Percentiles rank a stretch among this genome's conserved stretches.
phyloP scores from a whole-genome alignment of 2,888 invertebrate genomes.

The Gisinianus flammeolus region DNA sequence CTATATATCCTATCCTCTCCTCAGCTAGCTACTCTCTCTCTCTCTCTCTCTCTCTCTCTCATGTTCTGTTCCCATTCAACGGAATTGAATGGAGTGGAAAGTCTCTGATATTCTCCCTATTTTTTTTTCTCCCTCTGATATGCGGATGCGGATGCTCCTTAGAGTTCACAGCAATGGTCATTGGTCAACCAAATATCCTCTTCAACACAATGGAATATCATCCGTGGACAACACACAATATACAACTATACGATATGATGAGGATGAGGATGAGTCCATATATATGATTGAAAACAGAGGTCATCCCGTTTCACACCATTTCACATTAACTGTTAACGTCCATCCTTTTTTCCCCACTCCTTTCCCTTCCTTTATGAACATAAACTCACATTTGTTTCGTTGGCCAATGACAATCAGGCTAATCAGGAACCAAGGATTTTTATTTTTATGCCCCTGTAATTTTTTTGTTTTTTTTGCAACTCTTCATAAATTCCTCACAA shows the following conservation, averaged over 20 bases:
- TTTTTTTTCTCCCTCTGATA: background rate
- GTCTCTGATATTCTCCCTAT: conserved; percentile 8
- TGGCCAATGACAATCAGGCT: background rate
- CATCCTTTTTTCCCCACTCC: conserved; percentile 28
- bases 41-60: background rate
- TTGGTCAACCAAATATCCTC: conserved; percentile 31
- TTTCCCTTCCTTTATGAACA: conserved; percentile 13
- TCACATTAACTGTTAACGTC: conserved; percentile 5
- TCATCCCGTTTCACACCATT: no score
- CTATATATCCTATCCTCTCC: background rate
- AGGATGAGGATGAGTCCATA: no score
- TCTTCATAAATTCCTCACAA: no score
- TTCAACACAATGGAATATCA: no score
- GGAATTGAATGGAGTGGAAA: conserved; percentile 36
- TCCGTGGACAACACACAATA: conserved; percentile 8
- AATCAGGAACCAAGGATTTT: no score
- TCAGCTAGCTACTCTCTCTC: background rate
- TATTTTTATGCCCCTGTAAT: no score
- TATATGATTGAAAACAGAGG: no score
- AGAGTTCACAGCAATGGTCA: conserved; percentile 27
- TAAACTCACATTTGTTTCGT: background rate
- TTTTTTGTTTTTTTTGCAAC: no score
- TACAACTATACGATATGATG: background rate
- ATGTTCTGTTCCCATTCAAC: background rate
- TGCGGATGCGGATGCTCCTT: background rate